phyloP scores from a whole-genome alignment of 2,113 vertebrate genomes.

The Scolopax mira region DNA sequence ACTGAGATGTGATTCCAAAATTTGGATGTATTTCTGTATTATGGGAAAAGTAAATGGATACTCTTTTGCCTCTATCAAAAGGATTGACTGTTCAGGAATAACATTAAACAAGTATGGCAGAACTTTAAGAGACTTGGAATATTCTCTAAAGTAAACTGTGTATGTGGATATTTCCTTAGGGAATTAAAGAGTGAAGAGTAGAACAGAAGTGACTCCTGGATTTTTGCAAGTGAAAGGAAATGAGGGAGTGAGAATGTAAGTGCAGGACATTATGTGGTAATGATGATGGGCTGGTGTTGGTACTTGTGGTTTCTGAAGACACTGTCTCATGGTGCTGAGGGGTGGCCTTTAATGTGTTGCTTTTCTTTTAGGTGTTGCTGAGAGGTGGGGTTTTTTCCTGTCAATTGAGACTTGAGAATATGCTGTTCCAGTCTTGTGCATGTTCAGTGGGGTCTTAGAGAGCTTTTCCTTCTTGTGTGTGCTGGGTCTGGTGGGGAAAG shows the following conservation, averaged over 20 bases:
- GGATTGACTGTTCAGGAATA: background rate
- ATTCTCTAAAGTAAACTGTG: background rate
- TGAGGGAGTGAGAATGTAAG: background rate
- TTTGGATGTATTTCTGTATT: background rate
- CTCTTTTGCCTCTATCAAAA: background rate
- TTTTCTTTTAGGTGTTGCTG: background rate
- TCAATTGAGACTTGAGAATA: background rate
- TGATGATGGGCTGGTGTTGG: background rate
- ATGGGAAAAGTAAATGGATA: background rate
- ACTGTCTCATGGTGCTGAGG: background rate
- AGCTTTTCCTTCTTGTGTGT: background rate
- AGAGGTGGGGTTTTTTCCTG: rapidly evolving
- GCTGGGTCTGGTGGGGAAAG: no score
- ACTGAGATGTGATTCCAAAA: background rate
- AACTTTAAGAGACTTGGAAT: background rate
- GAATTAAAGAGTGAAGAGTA: background rate
- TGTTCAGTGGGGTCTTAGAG: background rate
- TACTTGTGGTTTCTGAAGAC: background rate
- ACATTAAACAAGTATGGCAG: background rate
- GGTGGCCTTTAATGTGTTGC: background rate
- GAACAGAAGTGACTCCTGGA: background rate
- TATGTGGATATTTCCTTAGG: background rate
- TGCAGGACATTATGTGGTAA: background rate
- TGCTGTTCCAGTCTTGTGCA: no score
- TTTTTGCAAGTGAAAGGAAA: background rate